Percentiles rank a stretch among this genome's conserved stretches.
These are phyloP conservation scores for Nothobranchius furzeri DNA, from an alignment of 2,113 vertebrate species.

Conservation along the genomic window DNA sequence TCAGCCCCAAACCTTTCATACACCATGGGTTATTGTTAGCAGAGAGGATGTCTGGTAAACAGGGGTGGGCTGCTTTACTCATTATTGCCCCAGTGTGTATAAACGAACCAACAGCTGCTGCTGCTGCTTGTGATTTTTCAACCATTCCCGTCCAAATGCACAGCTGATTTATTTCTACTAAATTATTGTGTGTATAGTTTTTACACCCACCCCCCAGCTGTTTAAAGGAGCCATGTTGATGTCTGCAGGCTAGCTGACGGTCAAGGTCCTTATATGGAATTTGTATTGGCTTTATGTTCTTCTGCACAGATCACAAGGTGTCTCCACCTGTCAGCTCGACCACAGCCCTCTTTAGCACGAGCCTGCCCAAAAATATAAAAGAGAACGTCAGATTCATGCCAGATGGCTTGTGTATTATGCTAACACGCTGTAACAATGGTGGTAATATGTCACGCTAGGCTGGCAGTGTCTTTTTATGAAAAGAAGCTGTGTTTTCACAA, in stretches of 20 bases:
- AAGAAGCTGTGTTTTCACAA: conserved; percentile 61
- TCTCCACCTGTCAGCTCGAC: conserved; percentile 66
- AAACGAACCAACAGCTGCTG: conserved; percentile 10
- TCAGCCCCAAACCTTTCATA: conserved; percentile 34
- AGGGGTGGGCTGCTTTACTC: conserved; percentile 28
- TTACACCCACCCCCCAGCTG: conserved; percentile 39
- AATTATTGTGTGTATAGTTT: not conserved
- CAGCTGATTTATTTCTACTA: not conserved
- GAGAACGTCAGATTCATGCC: conserved; percentile 33
- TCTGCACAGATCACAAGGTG: conserved; percentile 70
- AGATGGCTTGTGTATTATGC: conserved; percentile 48
- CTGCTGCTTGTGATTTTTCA: conserved; percentile 5
- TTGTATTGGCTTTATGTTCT: conserved; percentile 27
- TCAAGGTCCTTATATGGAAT: conserved; percentile 62
- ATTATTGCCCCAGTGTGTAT: conserved; percentile 30
- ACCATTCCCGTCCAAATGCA: conserved; percentile 10
- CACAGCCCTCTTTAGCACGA: conserved; percentile 47
- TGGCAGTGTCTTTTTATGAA: conserved; percentile 46
- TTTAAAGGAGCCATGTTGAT: conserved; percentile 41
- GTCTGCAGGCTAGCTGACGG: conserved; percentile 29
- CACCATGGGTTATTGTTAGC: conserved; percentile 35
- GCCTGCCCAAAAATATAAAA: conserved; percentile 50
- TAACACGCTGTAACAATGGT: conserved; percentile 55
- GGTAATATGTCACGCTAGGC: conserved; percentile 54
- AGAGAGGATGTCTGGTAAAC: conserved; percentile 34